Conservation (phyloP, 1,140 invertebrate genomes). For the Papilio helenus region DNA sequence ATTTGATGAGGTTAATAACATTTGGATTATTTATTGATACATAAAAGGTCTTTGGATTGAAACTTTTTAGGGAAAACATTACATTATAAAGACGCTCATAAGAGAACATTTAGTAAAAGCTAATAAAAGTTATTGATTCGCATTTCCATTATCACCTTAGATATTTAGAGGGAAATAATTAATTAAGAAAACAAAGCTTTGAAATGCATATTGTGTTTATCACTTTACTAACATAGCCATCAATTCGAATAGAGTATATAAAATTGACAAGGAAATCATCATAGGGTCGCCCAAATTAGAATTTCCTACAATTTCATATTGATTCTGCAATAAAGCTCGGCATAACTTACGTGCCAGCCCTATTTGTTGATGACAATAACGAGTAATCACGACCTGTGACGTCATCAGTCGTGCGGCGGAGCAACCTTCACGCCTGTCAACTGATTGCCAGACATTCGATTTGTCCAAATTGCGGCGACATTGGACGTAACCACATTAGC, state of each 20-base stretch:
- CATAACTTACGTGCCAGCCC: slow-evolving; percentile 50
- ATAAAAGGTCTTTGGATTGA: not conserved
- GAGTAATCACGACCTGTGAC: slow-evolving; percentile 69
- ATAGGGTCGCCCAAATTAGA: not conserved
- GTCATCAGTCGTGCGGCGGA: slow-evolving; percentile 65
- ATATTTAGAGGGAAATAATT: too few species aligned
- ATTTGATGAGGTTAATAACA: slow-evolving; percentile 13
- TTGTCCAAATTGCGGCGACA: slow-evolving; percentile 68
- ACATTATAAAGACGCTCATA: too few species aligned
- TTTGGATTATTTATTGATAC: not conserved
- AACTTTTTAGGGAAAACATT: not conserved
- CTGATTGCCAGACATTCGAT: slow-evolving; percentile 66
- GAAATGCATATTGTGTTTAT: too few species aligned
- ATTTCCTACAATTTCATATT: not conserved
- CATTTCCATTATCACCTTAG: too few species aligned
- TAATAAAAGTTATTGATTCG: too few species aligned
- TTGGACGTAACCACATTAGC: slow-evolving; percentile 46
- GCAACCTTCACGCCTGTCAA: slow-evolving; percentile 75
- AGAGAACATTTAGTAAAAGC: too few species aligned
- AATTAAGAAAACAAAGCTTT: too few species aligned
- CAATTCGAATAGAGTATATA: too few species aligned
- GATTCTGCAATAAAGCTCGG: not conserved
- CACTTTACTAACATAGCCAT: too few species aligned
- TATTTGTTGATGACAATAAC: slow-evolving; percentile 61
- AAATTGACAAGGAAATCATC: too few species aligned